Evolutionary conservation across 2,888 invertebrate genomes (phyloP), one percentile per base, ranked within the genome.

Genomic region (Drosophila parthenogenetica): DNA sequence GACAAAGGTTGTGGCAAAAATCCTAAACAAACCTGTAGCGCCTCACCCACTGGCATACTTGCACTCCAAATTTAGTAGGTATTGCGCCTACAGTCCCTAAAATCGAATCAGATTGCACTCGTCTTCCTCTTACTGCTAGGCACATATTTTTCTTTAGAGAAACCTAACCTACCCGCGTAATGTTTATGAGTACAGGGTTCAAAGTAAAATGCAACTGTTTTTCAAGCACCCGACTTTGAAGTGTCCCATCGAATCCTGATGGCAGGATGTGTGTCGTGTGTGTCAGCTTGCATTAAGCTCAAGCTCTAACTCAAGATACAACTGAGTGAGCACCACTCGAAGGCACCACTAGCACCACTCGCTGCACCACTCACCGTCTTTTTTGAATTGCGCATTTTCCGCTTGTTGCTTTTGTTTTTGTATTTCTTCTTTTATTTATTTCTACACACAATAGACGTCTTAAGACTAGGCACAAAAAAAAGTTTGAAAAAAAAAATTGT

Each of bases 231-330:
- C 60, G 48, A n/a, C 5, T 3, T 2, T 45, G 32, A 46, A 66
- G 45, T 51, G 60, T 42, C 39, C 54, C 63, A 54, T 66, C 62
- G 64, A 64, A 40, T 49, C 53, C 32, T 14, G 53, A 35, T 17
- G 67, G 53, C 49, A 60, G 73, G 76, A 72, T 79, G 35, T 35
- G 35, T 35, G 35, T 84, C 81, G 82, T 84, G 83, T 84, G 83
- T 84, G 83, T 84, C 83, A 84, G 82, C 73, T 84, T 71, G 80
- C 80, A 84, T 84, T 84, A 84, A 69, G 67, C 75, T 84, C 84
- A 87, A 64, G 35, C 58, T 66, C 54, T 37, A 55, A 48, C 45
- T 54, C 19, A 45, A 46, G 55, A 22, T 16, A 11, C 16, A 39
- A 55, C 54, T 43, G 51, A 63, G 49, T 49, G 58, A 62, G 40